Percentiles rank a stretch among this genome's conserved stretches.
These are phyloP conservation scores for Tricholaema leucomelas DNA, from an alignment of 2,113 vertebrate genomes.

Conservation along the genomic window DNA sequence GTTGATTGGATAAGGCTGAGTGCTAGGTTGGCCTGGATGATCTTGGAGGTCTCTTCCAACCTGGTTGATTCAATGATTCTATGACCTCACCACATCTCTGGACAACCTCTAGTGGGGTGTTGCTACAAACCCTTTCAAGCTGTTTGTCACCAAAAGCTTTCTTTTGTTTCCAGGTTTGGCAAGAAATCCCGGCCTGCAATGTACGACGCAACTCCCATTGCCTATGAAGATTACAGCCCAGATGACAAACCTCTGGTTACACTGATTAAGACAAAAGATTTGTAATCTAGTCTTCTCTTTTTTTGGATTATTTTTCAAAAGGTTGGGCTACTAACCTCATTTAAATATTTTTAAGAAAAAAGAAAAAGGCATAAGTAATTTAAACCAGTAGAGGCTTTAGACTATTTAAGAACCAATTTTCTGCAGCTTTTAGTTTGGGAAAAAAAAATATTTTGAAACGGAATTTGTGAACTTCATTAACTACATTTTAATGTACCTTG, in stretches of 20 bases:
- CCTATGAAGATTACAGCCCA: slow-evolving; percentile 97
- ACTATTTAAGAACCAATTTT: slow-evolving; percentile 80
- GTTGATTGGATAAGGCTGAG: too few species aligned
- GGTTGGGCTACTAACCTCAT: slow-evolving; percentile 78
- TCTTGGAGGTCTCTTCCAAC: too few species aligned
- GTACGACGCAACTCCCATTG: slow-evolving; percentile 96
- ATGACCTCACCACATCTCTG: too few species aligned
- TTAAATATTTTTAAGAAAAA: slow-evolving; percentile 86
- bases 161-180: slow-evolving; percentile 85
- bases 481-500: slow-evolving; percentile 73
- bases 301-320: slow-evolving; percentile 82
- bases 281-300: slow-evolving; percentile 83
- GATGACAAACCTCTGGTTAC: slow-evolving; percentile 98
- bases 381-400: slow-evolving; percentile 79
- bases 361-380: slow-evolving; percentile 81
- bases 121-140: neutral
- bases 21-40: too few species aligned
- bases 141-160: slow-evolving; percentile 18
- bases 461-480: slow-evolving; percentile 74
- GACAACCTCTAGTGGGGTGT: neutral
- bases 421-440: slow-evolving; percentile 83
- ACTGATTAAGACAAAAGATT: slow-evolving; percentile 99
- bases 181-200: slow-evolving; percentile 96
- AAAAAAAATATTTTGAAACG: slow-evolving; percentile 76
- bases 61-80: too few species aligned